Evolutionary conservation across 2,888 invertebrate genomes (phyloP), one percentile per base, ranked within the genome.

Genomic region (Plutella xylostella): DNA sequence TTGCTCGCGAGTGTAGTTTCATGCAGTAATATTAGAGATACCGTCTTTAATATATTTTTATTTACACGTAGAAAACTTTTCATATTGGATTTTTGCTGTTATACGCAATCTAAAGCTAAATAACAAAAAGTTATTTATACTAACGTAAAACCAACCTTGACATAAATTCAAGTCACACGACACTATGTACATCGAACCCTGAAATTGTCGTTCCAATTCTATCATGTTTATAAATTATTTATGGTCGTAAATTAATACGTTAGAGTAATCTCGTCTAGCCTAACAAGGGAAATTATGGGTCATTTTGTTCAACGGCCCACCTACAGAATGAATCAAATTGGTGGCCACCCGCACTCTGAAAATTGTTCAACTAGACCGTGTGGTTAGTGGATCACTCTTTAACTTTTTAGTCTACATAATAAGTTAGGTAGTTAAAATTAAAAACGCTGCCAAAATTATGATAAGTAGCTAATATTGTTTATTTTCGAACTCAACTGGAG

Each of bases 261-360:
- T 65, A 65, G 56, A 62, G 61, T 70, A 67, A 71, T 70, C 42
- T 63, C 60, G 58, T 50, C 47, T 56, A 63, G 63, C 63, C 56
- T 65, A 72, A 77, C 79, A 79, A 71, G 79, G 77, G 68, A 63
- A 73, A 80, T 80, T 78, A 79, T 65, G 66, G 76, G 72, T 78
- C 60, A 78, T 80, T 78, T 74, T 61, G 61, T 66, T 58, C 64
- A 65, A 58, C 51, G 58, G 78, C 69, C 79, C 79, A 80, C 79
- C 79, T 78, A 78, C 72, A 53, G 52, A 72, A 74, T 72, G 68
- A 70, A 69, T 72, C 67, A 74, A 72, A 74, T 70, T 63, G 64
- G 58, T 49, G 77, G 61, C 79, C 80, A 80, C 79, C 77, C 80
- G 66, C 54, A 57, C 54, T 58, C 61, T 56, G 51, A 55, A 68